phyloP scores from a whole-genome alignment of 1,140 invertebrate species.

The Aporrectodea caliginosa region DNA sequence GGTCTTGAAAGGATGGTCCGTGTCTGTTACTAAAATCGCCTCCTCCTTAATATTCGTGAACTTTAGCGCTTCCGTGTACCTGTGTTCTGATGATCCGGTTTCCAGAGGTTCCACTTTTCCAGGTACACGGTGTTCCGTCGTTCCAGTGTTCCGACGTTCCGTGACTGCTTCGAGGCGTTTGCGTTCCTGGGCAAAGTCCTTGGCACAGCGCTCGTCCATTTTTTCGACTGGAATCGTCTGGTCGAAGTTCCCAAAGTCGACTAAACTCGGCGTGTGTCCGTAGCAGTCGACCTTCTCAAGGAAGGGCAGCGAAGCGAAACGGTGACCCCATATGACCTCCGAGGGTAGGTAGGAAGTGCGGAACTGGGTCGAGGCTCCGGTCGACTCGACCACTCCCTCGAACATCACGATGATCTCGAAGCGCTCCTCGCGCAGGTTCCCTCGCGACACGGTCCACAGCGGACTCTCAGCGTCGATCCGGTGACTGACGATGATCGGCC shows the following conservation, averaged over 20 bases:
- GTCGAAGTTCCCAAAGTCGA: background rate
- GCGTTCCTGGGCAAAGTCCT: no score
- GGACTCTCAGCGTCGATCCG: conserved; percentile 22
- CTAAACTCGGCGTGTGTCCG: background rate
- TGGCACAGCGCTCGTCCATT: background rate
- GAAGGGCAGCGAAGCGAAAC: conserved; percentile 58
- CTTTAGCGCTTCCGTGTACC: no score
- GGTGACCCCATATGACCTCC: conserved; percentile 34
- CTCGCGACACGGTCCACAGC: conserved; percentile 32
- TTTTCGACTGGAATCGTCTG: background rate
- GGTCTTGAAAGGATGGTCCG: no score
- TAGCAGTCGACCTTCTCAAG: conserved; percentile 66
- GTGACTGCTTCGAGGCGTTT: no score
- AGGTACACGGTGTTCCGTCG: no score
- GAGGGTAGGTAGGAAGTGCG: conserved; percentile 38
- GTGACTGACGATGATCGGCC: conserved; percentile 11
- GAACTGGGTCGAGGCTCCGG: conserved; percentile 36
- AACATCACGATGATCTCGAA: conserved; percentile 38
- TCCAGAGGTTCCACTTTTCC: no score
- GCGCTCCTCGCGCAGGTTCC: conserved; percentile 24
- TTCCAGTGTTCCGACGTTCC: no score
- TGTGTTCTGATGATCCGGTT: no score
- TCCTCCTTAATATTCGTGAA: no score
- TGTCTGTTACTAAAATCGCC: no score
- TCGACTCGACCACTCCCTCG: conserved; percentile 38